phyloP scores from a whole-genome alignment of 2,888 invertebrate genomes.

The Diaperis boleti region DNA sequence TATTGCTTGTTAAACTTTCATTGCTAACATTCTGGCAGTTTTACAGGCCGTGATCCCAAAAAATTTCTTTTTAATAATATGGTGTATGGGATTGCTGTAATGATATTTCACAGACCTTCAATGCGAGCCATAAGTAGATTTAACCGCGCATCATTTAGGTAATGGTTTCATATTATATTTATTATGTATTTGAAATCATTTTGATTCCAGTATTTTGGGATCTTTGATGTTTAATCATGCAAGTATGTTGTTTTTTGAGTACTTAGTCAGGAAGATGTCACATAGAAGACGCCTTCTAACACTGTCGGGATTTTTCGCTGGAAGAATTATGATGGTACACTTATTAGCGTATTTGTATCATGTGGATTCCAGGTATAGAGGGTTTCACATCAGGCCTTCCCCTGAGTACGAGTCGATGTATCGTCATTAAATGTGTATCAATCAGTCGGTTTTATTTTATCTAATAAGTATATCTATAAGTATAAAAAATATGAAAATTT shows the following conservation, averaged over 20 bases:
- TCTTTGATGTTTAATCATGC: conserved; percentile 61
- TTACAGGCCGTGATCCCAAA: conserved; percentile 42
- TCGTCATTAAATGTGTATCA: neutral
- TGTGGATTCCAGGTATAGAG: conserved; percentile 56
- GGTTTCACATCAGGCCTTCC: conserved; percentile 44
- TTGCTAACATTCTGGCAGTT: conserved; percentile 18
- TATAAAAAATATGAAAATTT: too few species aligned
- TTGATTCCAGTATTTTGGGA: conserved; percentile 57
- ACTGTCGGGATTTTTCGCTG: conserved; percentile 56
- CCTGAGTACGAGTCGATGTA: conserved; percentile 56
- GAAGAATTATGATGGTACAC: conserved; percentile 60
- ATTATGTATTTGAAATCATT: conserved; percentile 39
- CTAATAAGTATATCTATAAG: neutral
- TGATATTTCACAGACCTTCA: conserved; percentile 50
- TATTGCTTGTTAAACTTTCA: conserved; percentile 1
- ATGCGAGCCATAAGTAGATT: conserved; percentile 47
- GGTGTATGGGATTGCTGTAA: conserved; percentile 53
- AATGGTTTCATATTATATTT: conserved; percentile 31
- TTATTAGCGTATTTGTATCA: conserved; percentile 61
- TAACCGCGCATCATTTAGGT: conserved; percentile 50
- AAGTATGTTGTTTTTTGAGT: conserved; percentile 56
- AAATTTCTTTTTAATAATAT: conserved; percentile 47
- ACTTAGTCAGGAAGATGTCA: conserved; percentile 50
- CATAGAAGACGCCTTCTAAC: conserved; percentile 52
- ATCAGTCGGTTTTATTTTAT: too few species aligned